Percentiles rank a stretch among this genome's conserved stretches.
Evolutionary conservation across 2,888 invertebrate genomes (phyloP).

Genomic region (Seira sanloemensis): DNA sequence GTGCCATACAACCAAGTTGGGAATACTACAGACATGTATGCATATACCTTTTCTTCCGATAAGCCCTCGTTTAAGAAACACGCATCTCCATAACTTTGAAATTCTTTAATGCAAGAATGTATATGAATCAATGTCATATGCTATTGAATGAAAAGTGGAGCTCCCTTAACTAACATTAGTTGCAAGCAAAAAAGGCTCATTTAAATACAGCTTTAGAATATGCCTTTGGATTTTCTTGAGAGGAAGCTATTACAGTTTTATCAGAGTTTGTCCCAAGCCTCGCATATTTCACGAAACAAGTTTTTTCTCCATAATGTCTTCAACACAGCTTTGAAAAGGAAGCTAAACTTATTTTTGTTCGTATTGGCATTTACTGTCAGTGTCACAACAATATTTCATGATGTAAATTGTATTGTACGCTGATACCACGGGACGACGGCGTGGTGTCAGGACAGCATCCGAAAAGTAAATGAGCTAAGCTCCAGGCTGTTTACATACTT

Average conservation of each 20-base stretch:
- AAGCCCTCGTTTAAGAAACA: neutral
- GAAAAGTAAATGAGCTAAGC: constrained; percentile 34
- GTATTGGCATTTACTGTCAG: constrained; percentile 24
- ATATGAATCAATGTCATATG: no score
- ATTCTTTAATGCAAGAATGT: neutral
- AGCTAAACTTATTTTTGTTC: neutral
- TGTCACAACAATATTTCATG: constrained; percentile 38
- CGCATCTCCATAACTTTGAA: neutral
- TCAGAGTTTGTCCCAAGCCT: no score
- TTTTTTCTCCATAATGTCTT: no score
- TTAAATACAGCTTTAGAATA: neutral
- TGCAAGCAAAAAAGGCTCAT: neutral
- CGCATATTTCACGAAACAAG: no score
- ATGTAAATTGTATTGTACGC: neutral
- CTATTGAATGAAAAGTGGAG: neutral
- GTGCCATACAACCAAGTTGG: neutral
- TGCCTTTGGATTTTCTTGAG: neutral
- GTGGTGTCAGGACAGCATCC: neutral
- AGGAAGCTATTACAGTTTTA: neutral
- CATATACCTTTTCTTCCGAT: neutral
- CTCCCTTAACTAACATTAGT: neutral
- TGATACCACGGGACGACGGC: neutral
- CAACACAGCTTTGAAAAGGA: neutral
- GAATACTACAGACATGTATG: neutral
- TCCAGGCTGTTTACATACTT: constrained; percentile 28